Conservation (phyloP, 1,140 invertebrate genomes). For the Cotesia vestalis region DNA sequence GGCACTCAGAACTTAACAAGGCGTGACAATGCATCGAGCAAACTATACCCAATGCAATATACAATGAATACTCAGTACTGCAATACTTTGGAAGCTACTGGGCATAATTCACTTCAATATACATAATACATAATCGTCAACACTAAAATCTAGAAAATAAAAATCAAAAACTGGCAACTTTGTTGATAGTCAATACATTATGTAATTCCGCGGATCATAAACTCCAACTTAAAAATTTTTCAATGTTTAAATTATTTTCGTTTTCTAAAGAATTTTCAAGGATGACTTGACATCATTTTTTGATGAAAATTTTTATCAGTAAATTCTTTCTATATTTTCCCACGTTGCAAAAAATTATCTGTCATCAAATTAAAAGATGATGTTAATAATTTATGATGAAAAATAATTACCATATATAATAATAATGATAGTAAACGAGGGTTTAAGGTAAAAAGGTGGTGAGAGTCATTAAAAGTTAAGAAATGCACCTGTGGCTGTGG, state of each 20-base stretch:
- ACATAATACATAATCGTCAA: constrained; percentile 26
- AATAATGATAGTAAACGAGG: not conserved
- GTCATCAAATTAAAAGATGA: too few species aligned
- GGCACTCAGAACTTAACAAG: constrained; percentile 61
- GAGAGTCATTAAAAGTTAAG: constrained; percentile 41
- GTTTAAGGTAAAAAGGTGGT: not conserved
- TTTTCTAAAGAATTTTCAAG: constrained; percentile 33
- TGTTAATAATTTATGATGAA: too few species aligned
- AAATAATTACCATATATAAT: not conserved
- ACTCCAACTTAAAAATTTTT: constrained; percentile 36
- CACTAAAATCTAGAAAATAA: constrained; percentile 1
- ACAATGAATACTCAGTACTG: too few species aligned
- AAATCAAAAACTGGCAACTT: constrained; percentile 26
- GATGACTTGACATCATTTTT: constrained; percentile 31
- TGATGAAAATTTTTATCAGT: too few species aligned
- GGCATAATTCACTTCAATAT: constrained; percentile 13
- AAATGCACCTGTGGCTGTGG: constrained; percentile 54
- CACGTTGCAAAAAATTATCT: not conserved
- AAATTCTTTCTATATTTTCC: not conserved
- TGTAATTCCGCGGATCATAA: constrained; percentile 63
- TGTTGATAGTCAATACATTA: constrained; percentile 56
- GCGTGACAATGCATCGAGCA: constrained; percentile 62
- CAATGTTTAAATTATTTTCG: constrained; percentile 1
- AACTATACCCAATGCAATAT: too few species aligned
- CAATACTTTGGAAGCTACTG: constrained; percentile 50